Evolutionary conservation across 1,140 invertebrate genomes (phyloP).

Genomic region (Cherax quadricarinatus): DNA sequence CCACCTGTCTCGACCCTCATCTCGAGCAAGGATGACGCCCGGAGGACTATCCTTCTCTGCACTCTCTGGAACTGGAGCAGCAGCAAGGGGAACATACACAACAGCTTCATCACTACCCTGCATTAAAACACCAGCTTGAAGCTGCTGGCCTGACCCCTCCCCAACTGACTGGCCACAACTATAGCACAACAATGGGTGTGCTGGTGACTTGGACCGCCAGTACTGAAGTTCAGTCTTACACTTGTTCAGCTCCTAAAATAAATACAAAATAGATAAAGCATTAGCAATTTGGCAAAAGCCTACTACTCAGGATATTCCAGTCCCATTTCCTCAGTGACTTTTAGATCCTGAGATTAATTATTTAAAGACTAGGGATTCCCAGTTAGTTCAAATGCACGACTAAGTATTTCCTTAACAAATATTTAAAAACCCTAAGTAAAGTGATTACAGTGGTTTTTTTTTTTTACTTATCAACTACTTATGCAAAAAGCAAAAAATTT

Average conservation of each 20-base stretch:
- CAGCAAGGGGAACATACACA: constrained; percentile 56
- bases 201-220: constrained; percentile 90
- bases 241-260: constrained; percentile 87
- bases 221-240: constrained; percentile 93
- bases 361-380: too few relatives aligned
- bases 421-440: too few relatives aligned
- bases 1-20: constrained; percentile 44
- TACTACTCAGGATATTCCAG: too few relatives aligned
- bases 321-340: too few relatives aligned
- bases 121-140: constrained; percentile 49
- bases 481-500: too few relatives aligned
- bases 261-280: too few relatives aligned
- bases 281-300: too few relatives aligned
- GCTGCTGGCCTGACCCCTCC: constrained; percentile 48
- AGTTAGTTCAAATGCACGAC: too few relatives aligned
- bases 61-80: constrained; percentile 50
- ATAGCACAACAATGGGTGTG: constrained; percentile 76
- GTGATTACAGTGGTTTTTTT: too few relatives aligned
- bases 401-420: too few relatives aligned
- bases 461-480: too few relatives aligned
- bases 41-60: constrained; percentile 41
- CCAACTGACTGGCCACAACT: constrained; percentile 58
- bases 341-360: too few relatives aligned
- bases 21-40: background rate
- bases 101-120: constrained; percentile 57